Evolutionary conservation across 2,888 invertebrate genomes (phyloP).

Genomic region (Endotricha flammealis): DNA sequence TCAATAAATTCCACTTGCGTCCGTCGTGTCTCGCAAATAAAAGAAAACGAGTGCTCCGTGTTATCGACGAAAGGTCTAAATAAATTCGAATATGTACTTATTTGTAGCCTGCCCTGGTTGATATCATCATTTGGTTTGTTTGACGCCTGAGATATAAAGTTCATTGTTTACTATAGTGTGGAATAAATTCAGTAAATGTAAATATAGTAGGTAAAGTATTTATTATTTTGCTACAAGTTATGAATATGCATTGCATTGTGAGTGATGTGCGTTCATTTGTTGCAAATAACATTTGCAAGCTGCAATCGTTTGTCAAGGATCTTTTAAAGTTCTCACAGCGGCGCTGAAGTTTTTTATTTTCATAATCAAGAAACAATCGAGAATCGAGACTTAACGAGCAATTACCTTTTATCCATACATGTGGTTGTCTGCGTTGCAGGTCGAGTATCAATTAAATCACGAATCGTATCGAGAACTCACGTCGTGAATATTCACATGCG

Average conservation of each 20-base stretch:
- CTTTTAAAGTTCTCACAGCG: conserved; percentile 42
- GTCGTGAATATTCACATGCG: conserved; percentile 68
- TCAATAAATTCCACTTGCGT: conserved; percentile 75
- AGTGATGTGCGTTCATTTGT: conserved; percentile 24
- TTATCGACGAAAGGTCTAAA: conserved; percentile 69
- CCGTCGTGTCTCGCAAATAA: conserved; percentile 66
- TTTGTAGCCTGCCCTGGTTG: conserved; percentile 53
- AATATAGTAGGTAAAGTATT: too few species aligned
- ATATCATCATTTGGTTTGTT: conserved; percentile 57
- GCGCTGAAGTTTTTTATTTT: conserved; percentile 53
- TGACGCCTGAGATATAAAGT: conserved; percentile 13
- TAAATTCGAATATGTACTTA: conserved; percentile 67
- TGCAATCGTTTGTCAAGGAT: conserved; percentile 38
- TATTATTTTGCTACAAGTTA: conserved; percentile 17
- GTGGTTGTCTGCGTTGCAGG: conserved; percentile 41
- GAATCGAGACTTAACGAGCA: conserved; percentile 68
- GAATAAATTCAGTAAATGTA: conserved; percentile 9
- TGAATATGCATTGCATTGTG: conserved; percentile 23
- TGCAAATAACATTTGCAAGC: conserved; percentile 30
- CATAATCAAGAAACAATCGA: conserved; percentile 69
- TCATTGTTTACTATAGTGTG: conserved; percentile 19
- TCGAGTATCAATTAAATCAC: conserved; percentile 65
- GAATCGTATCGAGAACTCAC: conserved; percentile 41
- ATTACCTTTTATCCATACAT: conserved; percentile 64
- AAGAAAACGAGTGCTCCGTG: conserved; percentile 55